Percentiles rank a stretch among this genome's conserved stretches.
Conservation (phyloP, 92 coral and sea anemone genomes). For the Porites divaricata region DNA sequence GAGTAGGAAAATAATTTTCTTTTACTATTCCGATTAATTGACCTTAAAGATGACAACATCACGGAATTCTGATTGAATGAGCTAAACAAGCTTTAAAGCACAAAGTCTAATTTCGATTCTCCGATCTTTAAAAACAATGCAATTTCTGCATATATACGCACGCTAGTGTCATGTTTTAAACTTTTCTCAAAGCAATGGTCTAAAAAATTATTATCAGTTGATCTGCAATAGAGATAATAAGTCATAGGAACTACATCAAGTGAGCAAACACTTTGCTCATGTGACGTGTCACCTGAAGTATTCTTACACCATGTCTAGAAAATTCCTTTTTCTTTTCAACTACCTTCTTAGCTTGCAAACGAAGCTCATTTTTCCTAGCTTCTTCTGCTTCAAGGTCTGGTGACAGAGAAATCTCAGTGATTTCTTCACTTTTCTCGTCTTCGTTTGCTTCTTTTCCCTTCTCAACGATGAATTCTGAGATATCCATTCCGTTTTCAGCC, state of each 20-base stretch:
- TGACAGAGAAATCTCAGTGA: conserved; percentile 67
- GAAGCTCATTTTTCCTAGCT: conserved; percentile 84
- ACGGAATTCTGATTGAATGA: too few relatives aligned
- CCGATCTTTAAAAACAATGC: too few relatives aligned
- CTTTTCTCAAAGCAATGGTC: not conserved
- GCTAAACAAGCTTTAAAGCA: too few relatives aligned
- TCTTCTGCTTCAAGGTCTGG: conserved; percentile 94
- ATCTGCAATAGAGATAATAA: not conserved
- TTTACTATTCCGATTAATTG: too few relatives aligned
- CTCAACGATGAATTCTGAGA: conserved; percentile 22
- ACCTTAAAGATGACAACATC: too few relatives aligned
- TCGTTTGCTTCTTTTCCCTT: conserved; percentile 63
- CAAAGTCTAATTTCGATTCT: too few relatives aligned
- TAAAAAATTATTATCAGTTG: not conserved
- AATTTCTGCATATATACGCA: too few relatives aligned
- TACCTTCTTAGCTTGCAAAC: conserved; percentile 86
- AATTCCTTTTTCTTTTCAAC: not conserved
- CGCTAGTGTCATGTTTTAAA: too few relatives aligned
- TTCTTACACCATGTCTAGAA: not conserved
- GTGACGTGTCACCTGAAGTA: conserved; percentile 63
- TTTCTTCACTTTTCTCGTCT: conserved; percentile 51
- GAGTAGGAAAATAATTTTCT: too few relatives aligned
- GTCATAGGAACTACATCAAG: conserved; percentile 32
- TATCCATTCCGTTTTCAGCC: conserved; percentile 39
- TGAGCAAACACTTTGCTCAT: conserved; percentile 1